Evolutionary conservation across 2,888 invertebrate species (phyloP).

Genomic region (Molanna angustata): DNA sequence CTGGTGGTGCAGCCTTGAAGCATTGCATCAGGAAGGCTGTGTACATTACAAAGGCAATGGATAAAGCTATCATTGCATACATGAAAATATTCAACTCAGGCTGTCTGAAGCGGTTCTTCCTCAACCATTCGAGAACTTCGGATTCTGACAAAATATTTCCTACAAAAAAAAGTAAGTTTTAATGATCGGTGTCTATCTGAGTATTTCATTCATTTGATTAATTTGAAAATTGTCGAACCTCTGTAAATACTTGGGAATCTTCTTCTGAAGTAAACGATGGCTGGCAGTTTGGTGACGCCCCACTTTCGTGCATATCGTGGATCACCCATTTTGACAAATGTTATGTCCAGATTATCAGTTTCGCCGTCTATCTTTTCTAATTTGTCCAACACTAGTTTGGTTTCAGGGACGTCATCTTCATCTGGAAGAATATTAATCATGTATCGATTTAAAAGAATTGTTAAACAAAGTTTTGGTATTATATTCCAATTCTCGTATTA

Average conservation of each 20-base stretch:
- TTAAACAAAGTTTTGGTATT: neutral
- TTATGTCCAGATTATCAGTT: conserved; percentile 90
- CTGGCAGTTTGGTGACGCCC: conserved; percentile 88
- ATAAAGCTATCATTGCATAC: conserved; percentile 86
- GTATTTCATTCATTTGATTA: neutral
- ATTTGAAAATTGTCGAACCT: conserved; percentile 51
- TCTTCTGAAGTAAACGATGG: conserved; percentile 87
- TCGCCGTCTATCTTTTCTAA: conserved; percentile 94
- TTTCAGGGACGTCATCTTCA: conserved; percentile 72
- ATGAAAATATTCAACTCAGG: conserved; percentile 92
- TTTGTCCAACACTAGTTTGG: conserved; percentile 78
- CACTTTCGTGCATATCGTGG: conserved; percentile 88
- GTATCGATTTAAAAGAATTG: neutral
- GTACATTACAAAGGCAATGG: conserved; percentile 82
- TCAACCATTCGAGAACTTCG: conserved; percentile 88
- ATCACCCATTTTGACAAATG: conserved; percentile 93
- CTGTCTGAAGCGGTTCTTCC: conserved; percentile 89
- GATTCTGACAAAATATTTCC: conserved; percentile 81
- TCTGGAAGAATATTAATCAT: conserved; percentile 15
- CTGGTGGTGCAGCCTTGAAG: conserved; percentile 71
- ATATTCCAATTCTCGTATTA: no score
- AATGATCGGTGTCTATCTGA: neutral
- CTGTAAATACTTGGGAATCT: conserved; percentile 91
- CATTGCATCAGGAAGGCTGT: conserved; percentile 89
- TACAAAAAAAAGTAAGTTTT: conserved; percentile 39